Conservation (phyloP, 2,888 invertebrate genomes). For the Cinara cedri region DNA sequence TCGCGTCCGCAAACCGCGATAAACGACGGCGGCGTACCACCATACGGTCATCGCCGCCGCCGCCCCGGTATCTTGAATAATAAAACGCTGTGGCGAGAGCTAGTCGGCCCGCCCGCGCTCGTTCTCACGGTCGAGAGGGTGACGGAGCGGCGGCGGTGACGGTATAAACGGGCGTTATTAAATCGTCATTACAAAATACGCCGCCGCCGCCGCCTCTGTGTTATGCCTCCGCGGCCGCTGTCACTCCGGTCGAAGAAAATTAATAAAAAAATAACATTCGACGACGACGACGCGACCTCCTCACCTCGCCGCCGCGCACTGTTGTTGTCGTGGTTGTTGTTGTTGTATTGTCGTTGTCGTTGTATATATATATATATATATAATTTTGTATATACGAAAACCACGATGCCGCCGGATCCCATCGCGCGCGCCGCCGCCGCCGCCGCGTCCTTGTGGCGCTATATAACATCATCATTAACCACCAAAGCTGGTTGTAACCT, state of each 20-base stretch:
- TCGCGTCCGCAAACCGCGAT: not conserved
- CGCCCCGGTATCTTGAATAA: not conserved
- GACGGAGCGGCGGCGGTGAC: slow-evolving; percentile 13
- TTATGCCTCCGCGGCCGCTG: no score
- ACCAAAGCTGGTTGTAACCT: slow-evolving; percentile 50
- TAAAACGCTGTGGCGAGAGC: not conserved
- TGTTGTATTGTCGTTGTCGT: not conserved
- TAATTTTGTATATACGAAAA: not conserved
- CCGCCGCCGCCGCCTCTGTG: not conserved
- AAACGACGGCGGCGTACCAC: not conserved
- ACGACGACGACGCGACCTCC: not conserved
- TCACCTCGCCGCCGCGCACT: not conserved
- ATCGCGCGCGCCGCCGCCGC: slow-evolving; percentile 19
- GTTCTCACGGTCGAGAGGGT: slow-evolving; percentile 38
- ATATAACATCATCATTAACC: slow-evolving; percentile 56
- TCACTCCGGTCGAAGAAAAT: slow-evolving; percentile 36
- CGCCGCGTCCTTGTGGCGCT: slow-evolving; percentile 55
- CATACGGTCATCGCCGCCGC: not conserved
- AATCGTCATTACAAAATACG: slow-evolving; percentile 42
- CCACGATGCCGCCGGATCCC: slow-evolving; percentile 33
- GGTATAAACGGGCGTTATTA: slow-evolving; percentile 41
- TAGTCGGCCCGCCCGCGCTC: slow-evolving; percentile 17
- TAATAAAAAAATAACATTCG: slow-evolving; percentile 32
- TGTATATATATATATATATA: not conserved
- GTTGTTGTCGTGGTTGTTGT: not conserved